phyloP scores from a whole-genome alignment of 2,113 vertebrate species.

The Cebus imitator region DNA sequence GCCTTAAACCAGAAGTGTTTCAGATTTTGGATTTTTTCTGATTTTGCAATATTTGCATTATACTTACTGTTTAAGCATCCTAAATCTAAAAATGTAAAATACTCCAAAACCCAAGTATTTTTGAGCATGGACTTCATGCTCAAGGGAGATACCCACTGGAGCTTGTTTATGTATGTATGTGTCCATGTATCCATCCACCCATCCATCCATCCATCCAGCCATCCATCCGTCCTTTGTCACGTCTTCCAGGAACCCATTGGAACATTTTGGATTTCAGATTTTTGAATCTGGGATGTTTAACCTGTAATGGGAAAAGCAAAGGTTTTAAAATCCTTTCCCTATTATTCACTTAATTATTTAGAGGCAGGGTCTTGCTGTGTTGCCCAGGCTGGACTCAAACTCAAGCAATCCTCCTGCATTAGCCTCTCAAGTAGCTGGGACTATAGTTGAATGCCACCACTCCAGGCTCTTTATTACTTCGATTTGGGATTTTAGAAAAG shows the following conservation, averaged over 20 bases:
- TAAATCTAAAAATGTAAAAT: not conserved
- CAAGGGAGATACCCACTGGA: not conserved
- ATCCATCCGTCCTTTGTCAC: no score
- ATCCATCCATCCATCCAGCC: no score
- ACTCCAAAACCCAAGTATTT: not conserved
- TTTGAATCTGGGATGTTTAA: not conserved
- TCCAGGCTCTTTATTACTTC: not conserved
- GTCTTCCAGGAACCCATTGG: no score
- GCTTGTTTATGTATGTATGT: no score
- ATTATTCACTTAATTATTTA: not conserved
- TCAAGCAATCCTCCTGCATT: not conserved
- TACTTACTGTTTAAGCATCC: not conserved
- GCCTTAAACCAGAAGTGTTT: not conserved
- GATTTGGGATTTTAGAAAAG: not conserved
- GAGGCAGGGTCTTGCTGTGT: not conserved
- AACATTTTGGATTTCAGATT: not conserved
- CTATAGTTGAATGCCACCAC: not conserved
- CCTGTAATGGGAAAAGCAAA: not conserved
- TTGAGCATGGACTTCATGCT: not conserved
- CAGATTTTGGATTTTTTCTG: not conserved
- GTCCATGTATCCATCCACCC: no score
- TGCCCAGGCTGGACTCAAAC: not conserved
- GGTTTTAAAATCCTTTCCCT: constrained; percentile 8
- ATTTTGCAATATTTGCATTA: not conserved
- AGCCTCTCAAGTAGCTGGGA: not conserved